These are phyloP conservation scores for Rotaria macrura DNA, from an alignment of 2,888 invertebrate species.

Conservation along the genomic window DNA sequence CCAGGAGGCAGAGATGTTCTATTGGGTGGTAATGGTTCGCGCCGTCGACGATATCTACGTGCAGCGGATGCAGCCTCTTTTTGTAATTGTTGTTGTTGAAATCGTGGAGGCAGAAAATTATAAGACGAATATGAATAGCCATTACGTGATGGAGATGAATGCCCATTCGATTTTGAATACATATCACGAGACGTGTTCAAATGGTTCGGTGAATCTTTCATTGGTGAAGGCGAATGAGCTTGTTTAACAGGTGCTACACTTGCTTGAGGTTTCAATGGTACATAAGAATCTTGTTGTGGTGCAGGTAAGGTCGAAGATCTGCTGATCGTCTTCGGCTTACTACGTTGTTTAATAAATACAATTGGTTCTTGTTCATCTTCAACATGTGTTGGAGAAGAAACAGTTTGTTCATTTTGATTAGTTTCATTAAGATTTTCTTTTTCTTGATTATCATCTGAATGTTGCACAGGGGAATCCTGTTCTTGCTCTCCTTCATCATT, in stretches of 20 bases:
- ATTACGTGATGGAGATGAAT: background rate
- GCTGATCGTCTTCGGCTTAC: background rate
- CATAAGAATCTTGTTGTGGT: background rate
- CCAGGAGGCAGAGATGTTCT: background rate
- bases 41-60: background rate
- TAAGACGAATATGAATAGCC: background rate
- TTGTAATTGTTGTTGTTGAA: background rate
- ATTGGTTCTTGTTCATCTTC: background rate
- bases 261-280: background rate
- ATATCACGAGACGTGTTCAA: background rate
- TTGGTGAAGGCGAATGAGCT: background rate
- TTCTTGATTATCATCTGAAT: background rate
- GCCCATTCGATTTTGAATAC: background rate
- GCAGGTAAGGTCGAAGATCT: background rate
- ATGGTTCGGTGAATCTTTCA: background rate
- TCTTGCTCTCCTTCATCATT: background rate
- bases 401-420: background rate
- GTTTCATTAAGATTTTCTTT: background rate
- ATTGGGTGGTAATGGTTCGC: background rate
- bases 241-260: constrained; percentile 19
- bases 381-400: background rate
- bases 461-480: background rate
- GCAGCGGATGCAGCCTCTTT: background rate
- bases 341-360: background rate
- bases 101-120: background rate